These are phyloP conservation scores for Pantherophis guttatus DNA, from an alignment of 2,113 vertebrate species.

Conservation along the genomic window DNA sequence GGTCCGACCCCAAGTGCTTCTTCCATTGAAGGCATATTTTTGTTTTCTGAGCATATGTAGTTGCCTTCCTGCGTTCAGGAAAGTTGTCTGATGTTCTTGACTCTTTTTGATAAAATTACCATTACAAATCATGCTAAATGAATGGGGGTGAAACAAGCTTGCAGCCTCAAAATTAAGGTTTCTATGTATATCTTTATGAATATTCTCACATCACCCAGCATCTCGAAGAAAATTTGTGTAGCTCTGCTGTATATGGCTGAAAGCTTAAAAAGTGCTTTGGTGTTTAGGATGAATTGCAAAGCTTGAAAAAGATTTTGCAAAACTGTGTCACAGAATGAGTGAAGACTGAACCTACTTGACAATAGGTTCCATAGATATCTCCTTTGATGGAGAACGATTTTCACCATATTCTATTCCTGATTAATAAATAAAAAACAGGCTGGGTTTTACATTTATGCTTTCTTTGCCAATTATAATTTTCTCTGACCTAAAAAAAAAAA, in stretches of 20 bases:
- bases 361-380: neutral
- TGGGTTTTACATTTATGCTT: neutral
- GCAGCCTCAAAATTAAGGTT: neutral
- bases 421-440: neutral
- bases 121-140: neutral
- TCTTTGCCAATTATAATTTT: conserved; percentile 1
- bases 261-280: neutral
- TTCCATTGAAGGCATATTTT: neutral
- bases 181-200: neutral
- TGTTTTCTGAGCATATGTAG: neutral
- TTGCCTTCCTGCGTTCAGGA: neutral
- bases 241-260: neutral
- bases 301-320: neutral
- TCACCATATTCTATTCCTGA: neutral
- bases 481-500: neutral
- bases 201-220: neutral
- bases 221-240: neutral
- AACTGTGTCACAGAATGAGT: neutral
- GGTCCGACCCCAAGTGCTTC: neutral
- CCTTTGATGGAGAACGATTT: neutral
- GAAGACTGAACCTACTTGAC: neutral
- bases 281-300: neutral
- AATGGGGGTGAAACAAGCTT: neutral
- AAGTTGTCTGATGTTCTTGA: neutral
- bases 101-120: neutral